Evolutionary conservation across 1,140 invertebrate genomes (phyloP).

Genomic region (Arctopsyche grandis): DNA sequence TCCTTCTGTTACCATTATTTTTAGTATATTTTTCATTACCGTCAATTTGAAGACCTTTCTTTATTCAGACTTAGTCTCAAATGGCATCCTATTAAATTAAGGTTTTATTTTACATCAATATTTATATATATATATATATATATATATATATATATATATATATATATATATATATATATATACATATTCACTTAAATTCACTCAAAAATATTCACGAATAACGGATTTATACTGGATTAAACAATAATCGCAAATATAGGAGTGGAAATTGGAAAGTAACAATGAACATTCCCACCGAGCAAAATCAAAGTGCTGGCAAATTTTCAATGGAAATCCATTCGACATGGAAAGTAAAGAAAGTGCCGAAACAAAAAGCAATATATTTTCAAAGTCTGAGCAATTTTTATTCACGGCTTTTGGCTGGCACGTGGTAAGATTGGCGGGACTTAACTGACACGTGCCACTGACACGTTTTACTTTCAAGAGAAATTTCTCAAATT

Average conservation of each 20-base stretch:
- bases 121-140: too few relatives aligned
- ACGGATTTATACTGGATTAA: not conserved
- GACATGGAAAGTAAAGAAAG: not conserved
- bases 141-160: too few relatives aligned
- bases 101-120: too few relatives aligned
- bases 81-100: too few relatives aligned
- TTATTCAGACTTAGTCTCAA: too few relatives aligned
- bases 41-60: not conserved
- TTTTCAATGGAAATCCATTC: not conserved
- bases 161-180: too few relatives aligned
- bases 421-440: not conserved
- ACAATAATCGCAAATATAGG: not conserved
- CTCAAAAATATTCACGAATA: too few relatives aligned
- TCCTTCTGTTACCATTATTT: not conserved
- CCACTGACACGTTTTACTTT: too few relatives aligned
- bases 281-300: too few relatives aligned
- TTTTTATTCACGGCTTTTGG: slow-evolving; percentile 10
- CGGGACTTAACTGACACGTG: not conserved
- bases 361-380: slow-evolving; percentile 11
- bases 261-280: not conserved
- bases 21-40: slow-evolving; percentile 18
- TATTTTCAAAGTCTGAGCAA: slow-evolving; percentile 9
- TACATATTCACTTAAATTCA: too few relatives aligned
- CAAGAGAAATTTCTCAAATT: too few relatives aligned
- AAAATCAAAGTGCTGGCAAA: not conserved